phyloP scores from a whole-genome alignment of 2,113 vertebrate species.

The Cnemophilus loriae region DNA sequence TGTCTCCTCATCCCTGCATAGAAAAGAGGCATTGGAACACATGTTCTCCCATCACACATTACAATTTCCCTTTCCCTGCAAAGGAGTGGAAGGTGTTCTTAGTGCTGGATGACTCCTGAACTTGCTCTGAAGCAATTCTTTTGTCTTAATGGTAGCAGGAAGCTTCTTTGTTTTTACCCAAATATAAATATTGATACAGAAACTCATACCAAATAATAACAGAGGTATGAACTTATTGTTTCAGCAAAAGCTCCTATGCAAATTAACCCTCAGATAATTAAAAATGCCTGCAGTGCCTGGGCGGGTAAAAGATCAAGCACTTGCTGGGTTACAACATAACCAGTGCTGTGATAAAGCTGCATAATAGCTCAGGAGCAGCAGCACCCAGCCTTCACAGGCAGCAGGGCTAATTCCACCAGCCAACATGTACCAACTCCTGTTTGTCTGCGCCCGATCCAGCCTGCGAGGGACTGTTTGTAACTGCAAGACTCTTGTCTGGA shows the following conservation, averaged over 20 bases:
- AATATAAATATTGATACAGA: conserved; percentile 25
- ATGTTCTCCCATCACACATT: background rate
- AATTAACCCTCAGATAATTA: conserved; percentile 40
- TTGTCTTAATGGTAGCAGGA: background rate
- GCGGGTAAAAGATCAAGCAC: conserved; percentile 32
- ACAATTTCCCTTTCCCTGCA: background rate
- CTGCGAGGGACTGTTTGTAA: background rate
- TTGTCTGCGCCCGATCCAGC: background rate
- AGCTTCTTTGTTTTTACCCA: conserved; percentile 3
- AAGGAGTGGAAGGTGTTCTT: background rate
- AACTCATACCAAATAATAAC: conserved; percentile 7
- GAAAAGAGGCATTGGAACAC: background rate
- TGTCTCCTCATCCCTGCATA: background rate
- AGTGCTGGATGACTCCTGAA: background rate
- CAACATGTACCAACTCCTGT: background rate
- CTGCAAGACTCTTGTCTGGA: background rate
- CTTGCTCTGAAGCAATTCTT: background rate
- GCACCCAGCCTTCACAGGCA: background rate
- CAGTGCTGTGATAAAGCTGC: background rate
- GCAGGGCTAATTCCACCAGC: background rate
- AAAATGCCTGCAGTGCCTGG: conserved; percentile 36
- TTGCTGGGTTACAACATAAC: conserved; percentile 26
- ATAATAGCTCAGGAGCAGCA: background rate
- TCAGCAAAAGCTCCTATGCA: conserved; percentile 35
- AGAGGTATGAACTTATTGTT: conserved; percentile 31